A percentile compares a stretch with the other conserved stretches of the same genome.
These are phyloP conservation scores for Amphipoea oculea DNA, from an alignment of 2,888 invertebrate genomes.

Conservation along the genomic window DNA sequence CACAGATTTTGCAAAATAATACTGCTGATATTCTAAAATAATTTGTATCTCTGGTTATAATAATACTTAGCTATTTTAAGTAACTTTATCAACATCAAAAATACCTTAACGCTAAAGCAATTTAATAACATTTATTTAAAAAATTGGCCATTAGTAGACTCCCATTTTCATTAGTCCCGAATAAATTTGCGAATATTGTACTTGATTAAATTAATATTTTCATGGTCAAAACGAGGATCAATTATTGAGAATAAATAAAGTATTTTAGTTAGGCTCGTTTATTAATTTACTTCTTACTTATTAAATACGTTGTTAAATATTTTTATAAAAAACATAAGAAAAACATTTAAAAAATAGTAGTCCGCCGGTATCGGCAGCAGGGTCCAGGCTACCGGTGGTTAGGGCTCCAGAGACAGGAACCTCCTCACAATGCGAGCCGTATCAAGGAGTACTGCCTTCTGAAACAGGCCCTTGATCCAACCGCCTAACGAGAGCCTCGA, in stretches of 20 bases:
- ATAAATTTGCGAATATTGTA: slow-evolving; percentile 13
- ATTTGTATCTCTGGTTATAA: neutral
- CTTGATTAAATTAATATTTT: slow-evolving; percentile 10
- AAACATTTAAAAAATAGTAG: too few relatives aligned
- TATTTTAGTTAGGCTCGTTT: neutral
- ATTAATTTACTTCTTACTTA: too few relatives aligned
- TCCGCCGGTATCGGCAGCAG: too few relatives aligned
- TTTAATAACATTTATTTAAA: slow-evolving; percentile 3
- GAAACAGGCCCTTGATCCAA: too few relatives aligned
- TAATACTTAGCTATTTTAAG: slow-evolving; percentile 13
- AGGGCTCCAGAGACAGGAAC: too few relatives aligned
- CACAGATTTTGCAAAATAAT: neutral
- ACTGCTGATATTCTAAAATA: neutral
- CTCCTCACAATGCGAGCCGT: too few relatives aligned
- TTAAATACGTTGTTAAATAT: neutral
- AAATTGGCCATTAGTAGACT: slow-evolving; percentile 13
- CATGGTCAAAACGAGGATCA: neutral
- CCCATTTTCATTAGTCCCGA: slow-evolving; percentile 22
- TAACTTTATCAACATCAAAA: slow-evolving; percentile 16
- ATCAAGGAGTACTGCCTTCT: too few relatives aligned
- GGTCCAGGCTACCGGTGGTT: too few relatives aligned
- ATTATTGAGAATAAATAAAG: neutral
- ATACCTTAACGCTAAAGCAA: neutral
- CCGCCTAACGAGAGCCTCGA: too few relatives aligned
- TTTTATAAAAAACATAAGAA: neutral